phyloP scores from a whole-genome alignment of 2,113 vertebrate genomes.

The Ptilonorhynchus violaceus region DNA sequence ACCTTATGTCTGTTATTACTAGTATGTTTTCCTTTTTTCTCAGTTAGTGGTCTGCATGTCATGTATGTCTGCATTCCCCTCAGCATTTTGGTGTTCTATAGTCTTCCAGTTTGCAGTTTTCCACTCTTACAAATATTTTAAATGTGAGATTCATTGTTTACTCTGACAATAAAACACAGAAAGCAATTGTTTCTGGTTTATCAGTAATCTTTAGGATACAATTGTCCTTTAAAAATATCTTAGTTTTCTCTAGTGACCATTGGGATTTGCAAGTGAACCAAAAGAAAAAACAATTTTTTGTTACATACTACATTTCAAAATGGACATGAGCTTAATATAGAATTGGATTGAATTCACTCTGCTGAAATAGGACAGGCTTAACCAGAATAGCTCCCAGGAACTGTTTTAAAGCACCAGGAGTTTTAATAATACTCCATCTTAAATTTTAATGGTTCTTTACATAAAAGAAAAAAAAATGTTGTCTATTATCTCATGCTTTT shows the following conservation, averaged over 20 bases:
- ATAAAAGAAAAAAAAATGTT: neutral
- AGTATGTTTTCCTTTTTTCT: neutral
- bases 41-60: neutral
- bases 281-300: neutral
- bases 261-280: neutral
- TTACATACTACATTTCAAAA: neutral
- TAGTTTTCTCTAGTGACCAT: neutral
- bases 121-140: neutral
- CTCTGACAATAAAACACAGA: neutral
- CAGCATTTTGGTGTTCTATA: neutral
- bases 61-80: neutral
- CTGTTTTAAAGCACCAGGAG: neutral
- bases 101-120: neutral
- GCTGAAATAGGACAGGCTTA: neutral
- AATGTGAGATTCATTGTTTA: neutral
- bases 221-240: neutral
- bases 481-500: neutral
- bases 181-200: neutral
- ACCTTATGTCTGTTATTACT: neutral
- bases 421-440: neutral
- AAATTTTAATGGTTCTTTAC: neutral
- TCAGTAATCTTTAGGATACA: neutral
- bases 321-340: neutral
- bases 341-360: neutral
- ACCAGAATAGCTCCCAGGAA: neutral